Percentiles rank a stretch among this genome's conserved stretches.
phyloP scores from a whole-genome alignment of 2,113 vertebrate species.

The Panthera tigris region DNA sequence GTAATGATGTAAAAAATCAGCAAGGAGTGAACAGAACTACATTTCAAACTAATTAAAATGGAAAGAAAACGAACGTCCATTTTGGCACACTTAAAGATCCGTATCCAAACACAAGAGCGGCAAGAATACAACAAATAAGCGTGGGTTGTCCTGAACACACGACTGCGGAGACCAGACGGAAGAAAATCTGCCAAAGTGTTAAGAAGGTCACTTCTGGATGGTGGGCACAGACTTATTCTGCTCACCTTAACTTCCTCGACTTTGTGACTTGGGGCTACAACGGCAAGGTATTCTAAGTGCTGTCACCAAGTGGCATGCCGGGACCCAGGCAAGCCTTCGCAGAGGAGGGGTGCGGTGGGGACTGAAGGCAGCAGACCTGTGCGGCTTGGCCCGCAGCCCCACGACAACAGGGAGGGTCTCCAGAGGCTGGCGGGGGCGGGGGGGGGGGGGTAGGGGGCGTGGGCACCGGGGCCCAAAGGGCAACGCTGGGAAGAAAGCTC shows the following conservation, averaged over 20 bases:
- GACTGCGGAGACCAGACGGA: not conserved
- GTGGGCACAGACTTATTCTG: fast-evolving
- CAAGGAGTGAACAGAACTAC: not conserved
- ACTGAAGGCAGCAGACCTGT: no score
- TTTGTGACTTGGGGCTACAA: not conserved
- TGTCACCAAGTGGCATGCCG: not conserved
- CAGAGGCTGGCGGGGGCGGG: not conserved
- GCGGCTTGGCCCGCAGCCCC: not conserved
- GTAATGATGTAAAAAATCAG: conserved; percentile 15
- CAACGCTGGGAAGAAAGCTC: not conserved
- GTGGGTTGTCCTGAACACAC: not conserved
- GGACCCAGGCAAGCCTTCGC: no score
- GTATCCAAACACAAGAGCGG: not conserved
- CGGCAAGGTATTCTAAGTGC: not conserved
- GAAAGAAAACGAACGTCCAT: conserved; percentile 22
- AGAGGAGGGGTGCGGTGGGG: not conserved
- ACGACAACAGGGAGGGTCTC: not conserved
- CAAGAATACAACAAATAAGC: not conserved
- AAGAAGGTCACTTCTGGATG: not conserved
- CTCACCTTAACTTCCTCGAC: not conserved
- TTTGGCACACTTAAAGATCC: not conserved
- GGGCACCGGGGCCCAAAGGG: not conserved
- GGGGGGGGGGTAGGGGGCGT: not conserved
- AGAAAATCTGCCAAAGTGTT: not conserved
- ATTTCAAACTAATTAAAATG: conserved; percentile 24